These are phyloP conservation scores for Sphaerophoria taeniata DNA, from an alignment of 2,888 invertebrate species.

Conservation along the genomic window DNA sequence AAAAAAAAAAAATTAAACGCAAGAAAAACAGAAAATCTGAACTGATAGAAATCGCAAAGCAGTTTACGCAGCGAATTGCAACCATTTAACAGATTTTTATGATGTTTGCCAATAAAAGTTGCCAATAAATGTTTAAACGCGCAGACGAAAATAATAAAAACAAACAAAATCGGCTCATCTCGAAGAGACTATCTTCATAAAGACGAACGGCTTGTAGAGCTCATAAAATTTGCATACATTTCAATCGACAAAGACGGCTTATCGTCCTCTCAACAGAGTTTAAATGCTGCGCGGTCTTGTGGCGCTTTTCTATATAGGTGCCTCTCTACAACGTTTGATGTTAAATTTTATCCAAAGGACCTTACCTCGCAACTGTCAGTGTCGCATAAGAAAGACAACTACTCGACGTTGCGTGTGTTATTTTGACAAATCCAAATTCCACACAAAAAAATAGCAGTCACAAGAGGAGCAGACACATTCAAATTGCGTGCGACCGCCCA, in stretches of 20 bases:
- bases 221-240: constrained; percentile 82
- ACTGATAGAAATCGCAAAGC: constrained; percentile 35
- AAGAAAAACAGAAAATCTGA: not conserved
- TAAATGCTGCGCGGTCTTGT: too few relatives aligned
- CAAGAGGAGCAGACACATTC: not conserved
- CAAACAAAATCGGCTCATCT: too few relatives aligned
- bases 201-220: constrained; percentile 80
- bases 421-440: constrained; percentile 20
- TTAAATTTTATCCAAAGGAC: too few relatives aligned
- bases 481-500: constrained; percentile 70
- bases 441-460: not conserved
- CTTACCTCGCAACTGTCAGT: too few relatives aligned
- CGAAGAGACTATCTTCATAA: too few relatives aligned
- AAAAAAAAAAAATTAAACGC: not conserved
- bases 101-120: constrained; percentile 46
- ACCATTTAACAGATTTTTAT: constrained; percentile 38
- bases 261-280: too few relatives aligned
- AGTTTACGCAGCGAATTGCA: constrained; percentile 44
- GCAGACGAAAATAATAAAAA: constrained; percentile 18
- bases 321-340: too few relatives aligned
- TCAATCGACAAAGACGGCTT: too few relatives aligned
- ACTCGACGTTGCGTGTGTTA: too few relatives aligned
- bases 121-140: not conserved
- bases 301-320: too few relatives aligned
- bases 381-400: too few relatives aligned